Evolutionary conservation across 1,140 invertebrate genomes (phyloP), one percentile per base, ranked within the genome.

Genomic region (Sweltsa coloradensis): DNA sequence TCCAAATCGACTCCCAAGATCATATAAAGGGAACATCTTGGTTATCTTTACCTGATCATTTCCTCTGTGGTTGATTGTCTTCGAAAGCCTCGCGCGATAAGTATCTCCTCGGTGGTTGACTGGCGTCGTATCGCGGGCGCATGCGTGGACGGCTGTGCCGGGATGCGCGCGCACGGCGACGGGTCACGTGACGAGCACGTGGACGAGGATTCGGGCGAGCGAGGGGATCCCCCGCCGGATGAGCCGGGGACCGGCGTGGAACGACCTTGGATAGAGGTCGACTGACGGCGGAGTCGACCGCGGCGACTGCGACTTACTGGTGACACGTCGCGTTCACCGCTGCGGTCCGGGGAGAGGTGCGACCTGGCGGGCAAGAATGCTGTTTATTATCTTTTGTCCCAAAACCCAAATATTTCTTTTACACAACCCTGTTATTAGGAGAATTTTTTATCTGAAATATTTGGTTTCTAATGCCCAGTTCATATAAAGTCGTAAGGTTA

Each of bases 1-100:
- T n/a, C n/a, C n/a, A n/a, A n/a, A n/a, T n/a, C n/a, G n/a, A n/a
- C n/a, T n/a, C n/a, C n/a, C n/a, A n/a, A n/a, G n/a, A n/a, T n/a
- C n/a, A n/a, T n/a, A n/a, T n/a, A n/a, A n/a, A n/a, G n/a, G n/a
- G n/a, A n/a, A n/a, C n/a, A n/a, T n/a, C n/a, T n/a, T n/a, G n/a
- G n/a, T n/a, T n/a, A n/a, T n/a, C n/a, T n/a, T n/a, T n/a, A n/a
- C n/a, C n/a, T 70, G 36, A 91, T 90, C 81, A 89, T 91, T 61
- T 93, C 89, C 57, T 93, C 89, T 0, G 86, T 91, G 2, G 89
- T 91, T 2, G 84, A 88, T 57, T 93, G 88, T 25, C 88, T 72
- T 1, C 89, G 74, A 64, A 93, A 93, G 23, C 89, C 89, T 31
- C 86, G 73, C 1, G 88, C 85, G 54, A 91, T 91, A 13, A 93